Evolutionary conservation across 2,797 vertebrate genomes (phyloP).

Genomic region (Podarcis lilfordi): DNA sequence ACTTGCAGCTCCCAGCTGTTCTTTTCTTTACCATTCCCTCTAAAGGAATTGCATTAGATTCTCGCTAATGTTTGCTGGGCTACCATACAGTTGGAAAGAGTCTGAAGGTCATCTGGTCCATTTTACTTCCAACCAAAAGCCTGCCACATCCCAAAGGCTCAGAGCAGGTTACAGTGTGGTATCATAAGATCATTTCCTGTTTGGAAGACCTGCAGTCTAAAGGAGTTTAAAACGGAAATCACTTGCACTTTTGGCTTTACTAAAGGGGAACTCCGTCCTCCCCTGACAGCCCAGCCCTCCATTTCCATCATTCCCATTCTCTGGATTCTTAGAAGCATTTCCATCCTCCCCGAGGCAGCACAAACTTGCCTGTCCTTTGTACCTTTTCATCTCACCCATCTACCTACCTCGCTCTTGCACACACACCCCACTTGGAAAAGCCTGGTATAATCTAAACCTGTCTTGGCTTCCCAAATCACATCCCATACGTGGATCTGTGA

Average conservation of each 20-base stretch:
- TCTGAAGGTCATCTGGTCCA: neutral
- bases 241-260: neutral
- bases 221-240: neutral
- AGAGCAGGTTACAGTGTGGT: neutral
- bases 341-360: neutral
- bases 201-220: neutral
- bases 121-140: neutral
- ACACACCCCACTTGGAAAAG: neutral
- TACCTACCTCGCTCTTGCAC: neutral
- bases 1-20: neutral
- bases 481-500: neutral
- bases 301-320: neutral
- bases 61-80: neutral
- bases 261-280: neutral
- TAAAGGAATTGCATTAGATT: constrained; percentile 4
- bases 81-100: neutral
- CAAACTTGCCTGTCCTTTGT: neutral
- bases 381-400: neutral
- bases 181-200: neutral
- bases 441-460: neutral
- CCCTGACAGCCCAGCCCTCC: neutral
- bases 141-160: neutral
- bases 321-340: neutral
- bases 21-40: neutral
- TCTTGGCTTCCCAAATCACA: neutral